phyloP scores from a whole-genome alignment of 2,113 vertebrate species.

The Pogona vitticeps region DNA sequence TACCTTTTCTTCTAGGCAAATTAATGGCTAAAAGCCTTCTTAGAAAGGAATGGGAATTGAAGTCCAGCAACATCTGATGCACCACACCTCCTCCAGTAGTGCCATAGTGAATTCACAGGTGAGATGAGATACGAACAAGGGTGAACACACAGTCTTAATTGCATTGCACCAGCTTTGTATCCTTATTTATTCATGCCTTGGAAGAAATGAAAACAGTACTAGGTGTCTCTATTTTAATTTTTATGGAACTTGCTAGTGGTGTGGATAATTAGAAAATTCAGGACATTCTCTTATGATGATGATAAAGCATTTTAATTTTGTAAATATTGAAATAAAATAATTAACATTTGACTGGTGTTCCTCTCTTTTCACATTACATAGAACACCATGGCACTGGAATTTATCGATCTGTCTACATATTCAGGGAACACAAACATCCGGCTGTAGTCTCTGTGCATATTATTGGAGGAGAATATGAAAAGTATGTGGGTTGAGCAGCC shows the following conservation, averaged over 20 bases:
- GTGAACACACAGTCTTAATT: neutral
- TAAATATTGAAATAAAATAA: slow-evolving; percentile 77
- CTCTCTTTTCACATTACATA: slow-evolving; percentile 63
- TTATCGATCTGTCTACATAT: slow-evolving; percentile 42
- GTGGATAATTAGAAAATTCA: slow-evolving; percentile 66
- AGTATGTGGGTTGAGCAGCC: neutral
- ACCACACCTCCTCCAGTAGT: neutral
- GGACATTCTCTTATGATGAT: slow-evolving; percentile 67
- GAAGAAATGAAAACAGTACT: slow-evolving; percentile 64
- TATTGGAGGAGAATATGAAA: slow-evolving; percentile 6
- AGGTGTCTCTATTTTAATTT: slow-evolving; percentile 70
- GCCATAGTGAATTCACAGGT: neutral
- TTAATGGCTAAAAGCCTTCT: too few relatives aligned
- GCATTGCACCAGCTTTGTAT: neutral
- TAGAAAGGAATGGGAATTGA: too few relatives aligned
- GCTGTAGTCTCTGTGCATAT: neutral
- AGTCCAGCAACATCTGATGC: too few relatives aligned
- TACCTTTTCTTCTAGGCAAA: too few relatives aligned
- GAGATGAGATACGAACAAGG: neutral
- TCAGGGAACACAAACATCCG: slow-evolving; percentile 28
- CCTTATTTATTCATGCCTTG: slow-evolving; percentile 47
- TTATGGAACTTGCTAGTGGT: slow-evolving; percentile 64
- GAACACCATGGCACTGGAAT: slow-evolving; percentile 54
- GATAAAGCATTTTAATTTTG: slow-evolving; percentile 72
- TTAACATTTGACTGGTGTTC: slow-evolving; percentile 73